Conservation (phyloP, 2,797 vertebrate species). For the Sebastes iracundus region DNA sequence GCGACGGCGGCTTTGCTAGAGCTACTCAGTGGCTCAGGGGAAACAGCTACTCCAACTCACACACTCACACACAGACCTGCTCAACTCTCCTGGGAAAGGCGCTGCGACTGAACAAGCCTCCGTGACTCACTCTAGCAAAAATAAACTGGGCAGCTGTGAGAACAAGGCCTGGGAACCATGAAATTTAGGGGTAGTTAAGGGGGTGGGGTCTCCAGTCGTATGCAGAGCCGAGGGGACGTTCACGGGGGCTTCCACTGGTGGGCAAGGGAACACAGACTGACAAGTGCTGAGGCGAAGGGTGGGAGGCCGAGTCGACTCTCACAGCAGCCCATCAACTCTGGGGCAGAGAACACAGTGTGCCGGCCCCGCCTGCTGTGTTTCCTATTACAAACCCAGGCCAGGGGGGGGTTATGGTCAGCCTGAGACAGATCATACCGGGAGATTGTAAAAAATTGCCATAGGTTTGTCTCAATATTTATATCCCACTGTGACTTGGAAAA, state of each 20-base stretch:
- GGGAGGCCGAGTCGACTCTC: slow-evolving; percentile 52
- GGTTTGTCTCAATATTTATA: slow-evolving; percentile 60
- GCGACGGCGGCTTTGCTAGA: slow-evolving; percentile 34
- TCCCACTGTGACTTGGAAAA: slow-evolving; percentile 40
- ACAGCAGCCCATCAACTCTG: slow-evolving; percentile 46
- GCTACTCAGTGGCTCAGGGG: slow-evolving; percentile 35
- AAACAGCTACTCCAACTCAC: slow-evolving; percentile 35
- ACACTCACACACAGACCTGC: slow-evolving; percentile 59
- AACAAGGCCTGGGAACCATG: slow-evolving; percentile 86
- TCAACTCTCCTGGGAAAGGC: slow-evolving; percentile 77
- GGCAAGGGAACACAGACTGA: slow-evolving; percentile 59
- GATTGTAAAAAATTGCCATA: slow-evolving; percentile 38
- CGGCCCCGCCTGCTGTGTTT: slow-evolving; percentile 63
- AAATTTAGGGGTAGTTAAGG: slow-evolving; percentile 72
- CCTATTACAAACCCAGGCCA: slow-evolving; percentile 52
- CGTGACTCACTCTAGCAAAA: slow-evolving; percentile 85
- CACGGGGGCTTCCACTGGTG: slow-evolving; percentile 44
- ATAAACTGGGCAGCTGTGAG: slow-evolving; percentile 87
- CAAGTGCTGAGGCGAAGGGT: slow-evolving; percentile 51
- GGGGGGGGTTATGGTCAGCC: slow-evolving; percentile 26
- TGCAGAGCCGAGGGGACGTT: slow-evolving; percentile 35
- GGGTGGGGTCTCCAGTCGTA: slow-evolving; percentile 55
- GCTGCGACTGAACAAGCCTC: slow-evolving; percentile 76
- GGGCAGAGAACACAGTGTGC: slow-evolving; percentile 65
- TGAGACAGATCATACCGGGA: slow-evolving; percentile 48